These are phyloP conservation scores for Baccha elongata DNA, from an alignment of 2,888 invertebrate species.

Conservation along the genomic window DNA sequence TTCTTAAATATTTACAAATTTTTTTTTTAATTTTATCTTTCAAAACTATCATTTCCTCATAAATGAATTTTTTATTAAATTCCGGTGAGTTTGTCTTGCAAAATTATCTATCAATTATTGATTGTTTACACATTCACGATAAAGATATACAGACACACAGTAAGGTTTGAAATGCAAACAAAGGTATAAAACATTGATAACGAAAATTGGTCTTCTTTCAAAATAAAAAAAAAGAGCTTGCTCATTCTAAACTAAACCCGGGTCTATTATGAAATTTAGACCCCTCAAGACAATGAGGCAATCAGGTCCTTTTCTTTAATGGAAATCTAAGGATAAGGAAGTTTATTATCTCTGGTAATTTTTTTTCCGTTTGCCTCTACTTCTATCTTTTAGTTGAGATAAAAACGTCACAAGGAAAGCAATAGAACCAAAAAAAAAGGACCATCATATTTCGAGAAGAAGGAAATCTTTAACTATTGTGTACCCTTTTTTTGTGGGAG, in stretches of 20 bases:
- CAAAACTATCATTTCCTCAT: too few species aligned
- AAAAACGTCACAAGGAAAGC: conserved; percentile 22
- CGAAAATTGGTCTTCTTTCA: conserved; percentile 37
- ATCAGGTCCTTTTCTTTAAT: conserved; percentile 47
- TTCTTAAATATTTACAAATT: background rate
- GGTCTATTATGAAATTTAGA: conserved; percentile 52
- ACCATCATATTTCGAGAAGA: background rate
- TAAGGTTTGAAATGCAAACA: conserved; percentile 54
- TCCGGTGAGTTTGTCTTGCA: too few species aligned
- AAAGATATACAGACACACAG: conserved; percentile 15
- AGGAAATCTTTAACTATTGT: conserved; percentile 29
- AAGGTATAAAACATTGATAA: conserved; percentile 47
- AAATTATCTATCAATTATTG: background rate
- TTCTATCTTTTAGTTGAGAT: conserved; percentile 19
- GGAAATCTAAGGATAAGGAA: conserved; percentile 7
- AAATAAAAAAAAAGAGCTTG: conserved; percentile 2
- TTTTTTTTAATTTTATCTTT: too few species aligned
- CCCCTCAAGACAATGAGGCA: conserved; percentile 44
- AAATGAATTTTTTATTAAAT: too few species aligned
- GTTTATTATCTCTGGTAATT: conserved; percentile 19
- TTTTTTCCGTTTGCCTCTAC: background rate
- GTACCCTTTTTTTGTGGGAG: conserved; percentile 30
- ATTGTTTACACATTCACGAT: conserved; percentile 25
- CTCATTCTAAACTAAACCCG: background rate
- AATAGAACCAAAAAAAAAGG: background rate